phyloP scores from a whole-genome alignment of 1,140 invertebrate species.

The Globodera ellingtonae region DNA sequence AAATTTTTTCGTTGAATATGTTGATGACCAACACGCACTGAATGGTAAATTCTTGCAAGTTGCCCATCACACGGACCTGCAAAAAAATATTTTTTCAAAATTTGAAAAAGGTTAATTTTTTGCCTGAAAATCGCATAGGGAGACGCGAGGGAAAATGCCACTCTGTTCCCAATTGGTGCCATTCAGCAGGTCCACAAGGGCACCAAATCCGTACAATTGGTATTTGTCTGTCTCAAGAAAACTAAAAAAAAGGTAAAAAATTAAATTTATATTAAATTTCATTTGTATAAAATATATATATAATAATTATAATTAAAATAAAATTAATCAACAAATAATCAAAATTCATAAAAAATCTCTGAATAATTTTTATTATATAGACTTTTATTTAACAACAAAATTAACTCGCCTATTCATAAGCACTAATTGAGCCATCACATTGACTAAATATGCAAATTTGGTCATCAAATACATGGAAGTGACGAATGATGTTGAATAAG shows the following conservation, averaged over 20 bases:
- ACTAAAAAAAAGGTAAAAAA: slow-evolving; percentile 30
- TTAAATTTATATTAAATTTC: not conserved
- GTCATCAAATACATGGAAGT: slow-evolving; percentile 58
- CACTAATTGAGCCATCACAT: slow-evolving; percentile 40
- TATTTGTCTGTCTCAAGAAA: slow-evolving; percentile 49
- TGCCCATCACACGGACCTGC: slow-evolving; percentile 62
- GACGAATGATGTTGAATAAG: slow-evolving; percentile 55
- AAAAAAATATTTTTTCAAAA: slow-evolving; percentile 56
- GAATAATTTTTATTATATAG: too few species aligned
- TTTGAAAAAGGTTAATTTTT: slow-evolving; percentile 66
- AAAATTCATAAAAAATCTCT: too few species aligned
- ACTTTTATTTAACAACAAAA: too few species aligned
- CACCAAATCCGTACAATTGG: slow-evolving; percentile 54
- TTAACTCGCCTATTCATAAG: slow-evolving; percentile 45
- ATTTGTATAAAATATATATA: too few species aligned
- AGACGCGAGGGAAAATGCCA: slow-evolving; percentile 68
- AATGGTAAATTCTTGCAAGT: slow-evolving; percentile 67
- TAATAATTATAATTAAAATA: too few species aligned
- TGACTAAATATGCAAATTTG: slow-evolving; percentile 46
- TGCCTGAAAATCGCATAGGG: slow-evolving; percentile 69
- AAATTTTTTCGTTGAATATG: slow-evolving; percentile 70
- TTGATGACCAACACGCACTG: slow-evolving; percentile 70
- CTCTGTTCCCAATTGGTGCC: slow-evolving; percentile 60
- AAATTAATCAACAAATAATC: too few species aligned
- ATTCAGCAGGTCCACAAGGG: slow-evolving; percentile 51